Evolutionary conservation across 2,113 vertebrate species (phyloP), one percentile per base, ranked within the genome.

Genomic region (Peucedramus taeniatus): DNA sequence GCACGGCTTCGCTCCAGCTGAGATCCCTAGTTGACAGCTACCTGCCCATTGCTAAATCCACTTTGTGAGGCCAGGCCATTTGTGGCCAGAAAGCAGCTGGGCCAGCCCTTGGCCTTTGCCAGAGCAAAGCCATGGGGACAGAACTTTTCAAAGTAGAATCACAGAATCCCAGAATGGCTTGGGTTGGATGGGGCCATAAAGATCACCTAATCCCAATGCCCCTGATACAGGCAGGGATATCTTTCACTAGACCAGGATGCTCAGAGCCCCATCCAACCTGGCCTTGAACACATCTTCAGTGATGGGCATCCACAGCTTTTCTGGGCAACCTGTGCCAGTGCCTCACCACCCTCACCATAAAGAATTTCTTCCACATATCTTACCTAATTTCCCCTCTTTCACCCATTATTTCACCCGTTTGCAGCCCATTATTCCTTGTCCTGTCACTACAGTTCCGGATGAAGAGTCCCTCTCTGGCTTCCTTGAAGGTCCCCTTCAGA

Each of bases 141-240:
- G 0, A 17, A 15, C 49, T 69, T 81, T 19, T 49, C 37, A 64
- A 47, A 40, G 24, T 8, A 31, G n/a, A 49, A 76, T 27, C 14
- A 31, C 33, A 69, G 24, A 84, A 27, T 51, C 26, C 33, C 35
- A 65, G n/a, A 64, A 50, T 12, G 6, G 12, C 39, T 85, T 86
- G 19, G 2, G 10, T 53, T 51, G 21, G 42, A 92, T 40, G 14
- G 6, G 10, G 27, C 14, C 7, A 33, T 22, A 47, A 31, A 47
- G 6, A 27, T 8, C 20, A 23, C 23, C 15, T 27, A 57, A 30
- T 49, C 22, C 21, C 31, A 80, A 7, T 0, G 1, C 1, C 14
- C 4, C 21, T 57, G 15, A 24, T 10, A 3, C 3, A 8, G 30
- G 15, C 53, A 53, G 39, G 31, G 28, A 44, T 26, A 40, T 31